Evolutionary conservation across 2,797 vertebrate species (phyloP).

Genomic region (Brachyrhaphis roseni): DNA sequence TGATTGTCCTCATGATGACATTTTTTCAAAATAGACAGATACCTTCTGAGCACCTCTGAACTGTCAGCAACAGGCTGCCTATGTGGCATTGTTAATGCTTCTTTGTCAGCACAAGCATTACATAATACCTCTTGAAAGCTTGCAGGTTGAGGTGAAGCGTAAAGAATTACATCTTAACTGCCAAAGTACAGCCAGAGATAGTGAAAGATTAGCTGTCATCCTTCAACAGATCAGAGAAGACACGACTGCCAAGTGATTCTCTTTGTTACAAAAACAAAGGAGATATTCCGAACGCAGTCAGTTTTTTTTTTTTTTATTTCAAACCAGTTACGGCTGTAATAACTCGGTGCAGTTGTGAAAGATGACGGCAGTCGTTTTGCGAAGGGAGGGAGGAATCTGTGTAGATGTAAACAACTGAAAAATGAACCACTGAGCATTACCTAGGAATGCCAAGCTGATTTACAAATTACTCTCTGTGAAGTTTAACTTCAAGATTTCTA

Average conservation of each 20-base stretch:
- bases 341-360: conserved; percentile 20
- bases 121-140: conserved; percentile 1
- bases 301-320: not conserved
- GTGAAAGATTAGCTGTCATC: conserved; percentile 58
- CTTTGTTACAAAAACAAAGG: conserved; percentile 44
- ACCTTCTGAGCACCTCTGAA: not conserved
- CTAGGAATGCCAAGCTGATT: not conserved
- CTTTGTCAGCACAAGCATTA: conserved; percentile 24
- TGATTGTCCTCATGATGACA: not conserved
- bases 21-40: not conserved
- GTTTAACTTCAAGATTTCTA: conserved; percentile 23
- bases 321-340: conserved; percentile 11
- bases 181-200: conserved; percentile 26
- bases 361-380: conserved; percentile 12
- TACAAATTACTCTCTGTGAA: conserved; percentile 3
- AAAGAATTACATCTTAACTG: conserved; percentile 46
- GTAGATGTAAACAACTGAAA: not conserved
- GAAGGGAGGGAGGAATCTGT: conserved; percentile 14
- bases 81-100: not conserved
- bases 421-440: not conserved
- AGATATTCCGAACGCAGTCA: conserved; percentile 21
- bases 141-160: conserved; percentile 33
- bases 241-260: conserved; percentile 36
- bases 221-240: conserved; percentile 43
- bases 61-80: conserved; percentile 9